A percentile compares a stretch with the other conserved stretches of the same genome.
phyloP scores from a whole-genome alignment of 2,797 vertebrate genomes.

The Zalophus californianus region DNA sequence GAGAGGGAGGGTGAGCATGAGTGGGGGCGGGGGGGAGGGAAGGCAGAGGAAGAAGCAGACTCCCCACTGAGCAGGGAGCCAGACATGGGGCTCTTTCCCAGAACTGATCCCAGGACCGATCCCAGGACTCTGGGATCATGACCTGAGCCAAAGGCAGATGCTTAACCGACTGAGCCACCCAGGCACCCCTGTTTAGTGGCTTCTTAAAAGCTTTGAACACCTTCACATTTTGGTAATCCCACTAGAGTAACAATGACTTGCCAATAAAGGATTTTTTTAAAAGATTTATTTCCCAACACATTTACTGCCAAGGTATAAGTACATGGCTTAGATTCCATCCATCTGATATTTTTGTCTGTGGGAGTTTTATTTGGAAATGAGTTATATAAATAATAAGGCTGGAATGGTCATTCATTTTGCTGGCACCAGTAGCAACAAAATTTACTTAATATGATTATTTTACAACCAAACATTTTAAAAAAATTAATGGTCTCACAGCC shows the following conservation, averaged over 20 bases:
- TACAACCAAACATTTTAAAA: background rate
- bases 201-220: background rate
- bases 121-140: too few species aligned
- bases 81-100: too few species aligned
- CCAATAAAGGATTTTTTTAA: background rate
- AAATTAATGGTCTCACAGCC: background rate
- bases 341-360: background rate
- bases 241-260: background rate
- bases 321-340: background rate
- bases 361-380: background rate
- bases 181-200: too few species aligned
- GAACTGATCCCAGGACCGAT: too few species aligned
- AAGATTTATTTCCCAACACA: background rate
- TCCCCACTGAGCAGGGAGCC: too few species aligned
- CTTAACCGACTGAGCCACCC: too few species aligned
- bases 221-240: background rate
- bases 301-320: background rate
- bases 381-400: background rate
- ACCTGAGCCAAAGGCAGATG: too few species aligned
- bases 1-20: too few species aligned
- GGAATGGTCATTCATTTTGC: background rate
- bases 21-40: too few species aligned
- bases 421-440: background rate
- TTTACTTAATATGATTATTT: background rate
- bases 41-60: too few species aligned